These are phyloP conservation scores for Drosophila punjabiensis DNA, from an alignment of 1,140 invertebrate species.

Conservation along the genomic window DNA sequence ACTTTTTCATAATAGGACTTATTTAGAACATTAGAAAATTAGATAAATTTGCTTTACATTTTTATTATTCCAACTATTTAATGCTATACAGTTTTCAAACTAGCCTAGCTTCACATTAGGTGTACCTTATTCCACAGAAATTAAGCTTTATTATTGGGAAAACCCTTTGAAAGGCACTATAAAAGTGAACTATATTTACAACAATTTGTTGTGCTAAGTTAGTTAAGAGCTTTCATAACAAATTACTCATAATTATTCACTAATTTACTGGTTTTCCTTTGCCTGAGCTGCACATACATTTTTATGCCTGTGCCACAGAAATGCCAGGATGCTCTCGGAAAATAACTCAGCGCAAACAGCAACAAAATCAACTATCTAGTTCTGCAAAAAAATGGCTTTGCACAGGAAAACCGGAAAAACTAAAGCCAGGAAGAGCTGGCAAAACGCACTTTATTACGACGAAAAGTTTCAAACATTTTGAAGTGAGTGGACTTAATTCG, in stretches of 20 bases:
- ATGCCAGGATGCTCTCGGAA: conserved; percentile 50
- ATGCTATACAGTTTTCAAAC: too few relatives aligned
- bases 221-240: conserved; percentile 9
- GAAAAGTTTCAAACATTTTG: conserved; percentile 73
- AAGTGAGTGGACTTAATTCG: conserved; percentile 78
- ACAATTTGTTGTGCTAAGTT: not conserved
- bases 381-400: conserved; percentile 5
- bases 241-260: conserved; percentile 6
- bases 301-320: conserved; percentile 31
- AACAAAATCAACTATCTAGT: conserved; percentile 32
- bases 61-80: too few relatives aligned
- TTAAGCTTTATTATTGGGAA: too few relatives aligned
- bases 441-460: conserved; percentile 74
- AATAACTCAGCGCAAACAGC: conserved; percentile 55
- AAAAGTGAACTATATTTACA: not conserved
- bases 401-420: conserved; percentile 6
- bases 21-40: too few relatives aligned
- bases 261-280: not conserved
- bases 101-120: too few relatives aligned
- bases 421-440: conserved; percentile 29
- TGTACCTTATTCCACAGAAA: too few relatives aligned
- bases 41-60: too few relatives aligned
- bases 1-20: too few relatives aligned
- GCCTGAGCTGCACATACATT: conserved; percentile 1
- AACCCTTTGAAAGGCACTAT: too few relatives aligned